Base-by-base conservation (phyloP, 2,888 invertebrate species). In the Coremacera marginata region DNA sequence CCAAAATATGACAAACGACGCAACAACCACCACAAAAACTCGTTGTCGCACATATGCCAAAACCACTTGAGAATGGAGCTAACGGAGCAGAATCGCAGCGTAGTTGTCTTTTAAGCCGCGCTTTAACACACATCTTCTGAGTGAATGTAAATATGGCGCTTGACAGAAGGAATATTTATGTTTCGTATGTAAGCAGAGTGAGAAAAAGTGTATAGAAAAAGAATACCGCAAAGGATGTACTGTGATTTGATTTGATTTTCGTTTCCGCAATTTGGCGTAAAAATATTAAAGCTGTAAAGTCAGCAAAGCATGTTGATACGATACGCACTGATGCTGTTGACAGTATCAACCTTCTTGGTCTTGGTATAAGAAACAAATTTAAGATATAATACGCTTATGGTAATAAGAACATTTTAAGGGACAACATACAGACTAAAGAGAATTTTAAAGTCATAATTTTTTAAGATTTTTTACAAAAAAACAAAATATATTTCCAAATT, bases 121-220 rank as follows among this genome's bases (percentile, higher is more conserved):
- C 7, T 44, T 44, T 44, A 44, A 44, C 31, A 2, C 31, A 51
- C 51, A 51, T 14, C 19, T 31, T 44, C 44, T 44, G 34, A 44
- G 25, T 63, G 25, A n/a, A n/a, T 71, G 84, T 82, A 86, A 86
- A 86, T 86, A 86, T 86, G 86, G 82, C 84, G 82, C 81, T 86
- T 86, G 86, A 86, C 86, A 83, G 82, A 82, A 82, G 81, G 82
- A 86, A 86, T 85, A 86, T 86, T 86, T 86, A 63, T 52, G 55
- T 34, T 67, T 57, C 19, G 19, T 19, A 44, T 44, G 63, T 44
- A n/a, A 55, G 55, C 27, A 62, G 55, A 67, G 49, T 49, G 34
- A 55, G 5, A 55, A 51, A 25, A 27, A 52, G 27, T n/a, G 16
- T 19, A n/a, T 16, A 19, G 2, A 14, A 25, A 19, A 34, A 9